Evolutionary conservation across 2,888 invertebrate species (phyloP).

Genomic region (Cepaea hortensis): DNA sequence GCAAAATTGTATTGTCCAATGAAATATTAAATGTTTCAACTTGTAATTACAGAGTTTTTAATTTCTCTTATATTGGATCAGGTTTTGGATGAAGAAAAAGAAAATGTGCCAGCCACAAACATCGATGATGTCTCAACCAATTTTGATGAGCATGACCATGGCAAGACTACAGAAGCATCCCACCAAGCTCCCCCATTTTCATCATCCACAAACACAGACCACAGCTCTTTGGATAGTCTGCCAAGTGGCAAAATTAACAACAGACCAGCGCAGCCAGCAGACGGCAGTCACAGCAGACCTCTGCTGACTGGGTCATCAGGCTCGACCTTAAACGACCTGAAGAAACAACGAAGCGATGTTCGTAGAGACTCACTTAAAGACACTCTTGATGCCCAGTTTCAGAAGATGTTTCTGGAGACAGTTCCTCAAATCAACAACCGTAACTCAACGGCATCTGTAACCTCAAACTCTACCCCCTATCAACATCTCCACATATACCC

Average conservation of each 20-base stretch:
- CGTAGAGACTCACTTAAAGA: conserved; percentile 47
- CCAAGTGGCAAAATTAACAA: conserved; percentile 13
- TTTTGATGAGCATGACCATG: conserved; percentile 77
- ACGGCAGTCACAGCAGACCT: neutral
- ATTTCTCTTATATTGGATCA: conserved; percentile 24
- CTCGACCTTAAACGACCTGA: conserved; percentile 43
- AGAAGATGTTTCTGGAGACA: conserved; percentile 65
- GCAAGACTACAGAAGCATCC: neutral
- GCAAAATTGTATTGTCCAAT: no score
- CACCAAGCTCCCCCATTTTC: neutral
- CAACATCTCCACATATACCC: conserved; percentile 43
- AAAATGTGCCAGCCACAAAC: conserved; percentile 67
- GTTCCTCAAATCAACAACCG: conserved; percentile 51
- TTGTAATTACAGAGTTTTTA: neutral
- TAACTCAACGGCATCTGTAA: conserved; percentile 34
- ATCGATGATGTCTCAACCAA: conserved; percentile 73
- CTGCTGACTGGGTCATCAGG: conserved; percentile 26
- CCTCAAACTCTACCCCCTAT: conserved; percentile 5
- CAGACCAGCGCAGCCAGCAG: conserved; percentile 11
- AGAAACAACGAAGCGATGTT: conserved; percentile 45
- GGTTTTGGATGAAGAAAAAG: conserved; percentile 63
- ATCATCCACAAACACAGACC: conserved; percentile 34
- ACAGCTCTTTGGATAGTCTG: conserved; percentile 2
- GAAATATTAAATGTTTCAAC: no score
- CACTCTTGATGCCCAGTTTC: conserved; percentile 63